phyloP scores from a whole-genome alignment of 2,888 invertebrate species.

The Monochamus alternatus region DNA sequence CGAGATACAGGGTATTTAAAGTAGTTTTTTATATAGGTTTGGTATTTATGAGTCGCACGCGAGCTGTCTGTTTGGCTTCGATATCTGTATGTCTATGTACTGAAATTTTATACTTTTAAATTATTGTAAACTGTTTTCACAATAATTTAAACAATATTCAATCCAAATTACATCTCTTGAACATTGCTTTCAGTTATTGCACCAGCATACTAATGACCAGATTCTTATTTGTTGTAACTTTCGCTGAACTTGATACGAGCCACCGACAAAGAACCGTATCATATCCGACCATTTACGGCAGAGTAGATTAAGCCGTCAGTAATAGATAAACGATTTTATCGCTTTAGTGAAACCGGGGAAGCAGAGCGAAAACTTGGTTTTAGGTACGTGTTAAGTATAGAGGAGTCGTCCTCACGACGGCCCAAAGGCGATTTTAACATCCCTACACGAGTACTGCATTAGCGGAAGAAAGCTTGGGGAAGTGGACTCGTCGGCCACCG shows the following conservation, averaged over 20 bases:
- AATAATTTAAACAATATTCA: too few species aligned
- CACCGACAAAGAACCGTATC: slow-evolving; percentile 23
- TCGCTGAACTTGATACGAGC: slow-evolving; percentile 8
- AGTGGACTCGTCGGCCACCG: slow-evolving; percentile 53
- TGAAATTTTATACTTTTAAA: too few species aligned
- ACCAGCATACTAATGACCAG: slow-evolving; percentile 4
- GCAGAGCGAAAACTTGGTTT: slow-evolving; percentile 52
- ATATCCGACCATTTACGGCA: slow-evolving; percentile 25
- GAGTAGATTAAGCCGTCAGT: slow-evolving; percentile 37
- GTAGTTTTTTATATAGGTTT: too few species aligned
- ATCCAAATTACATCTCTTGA: too few species aligned
- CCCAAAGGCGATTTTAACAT: slow-evolving; percentile 70
- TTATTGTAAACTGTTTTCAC: too few species aligned
- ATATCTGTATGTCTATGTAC: too few species aligned
- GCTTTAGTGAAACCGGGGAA: slow-evolving; percentile 30
- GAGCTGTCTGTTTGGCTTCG: too few species aligned
- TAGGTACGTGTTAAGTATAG: slow-evolving; percentile 62
- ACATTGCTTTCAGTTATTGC: neutral
- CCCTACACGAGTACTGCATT: slow-evolving; percentile 71
- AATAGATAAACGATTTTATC: slow-evolving; percentile 40
- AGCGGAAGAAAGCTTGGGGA: slow-evolving; percentile 67
- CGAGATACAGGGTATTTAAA: too few species aligned
- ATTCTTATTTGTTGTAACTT: slow-evolving; percentile 14
- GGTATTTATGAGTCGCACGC: too few species aligned
- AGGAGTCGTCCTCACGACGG: slow-evolving; percentile 64